phyloP scores from a whole-genome alignment of 2,888 invertebrate species.

The Drosophila subsilvestris region DNA sequence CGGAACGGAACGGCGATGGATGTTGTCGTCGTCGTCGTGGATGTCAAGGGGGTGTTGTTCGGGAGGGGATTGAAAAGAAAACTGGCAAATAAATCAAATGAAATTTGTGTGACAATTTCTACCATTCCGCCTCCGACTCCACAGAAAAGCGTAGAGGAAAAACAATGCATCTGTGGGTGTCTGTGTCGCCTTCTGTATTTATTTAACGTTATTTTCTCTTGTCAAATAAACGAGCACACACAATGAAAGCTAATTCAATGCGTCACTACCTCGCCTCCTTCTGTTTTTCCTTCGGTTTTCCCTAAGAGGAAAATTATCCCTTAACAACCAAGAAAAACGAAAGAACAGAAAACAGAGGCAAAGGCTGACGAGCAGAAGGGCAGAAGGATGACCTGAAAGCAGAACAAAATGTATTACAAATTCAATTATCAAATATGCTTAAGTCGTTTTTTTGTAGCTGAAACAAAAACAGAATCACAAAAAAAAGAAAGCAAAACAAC shows the following conservation, averaged over 20 bases:
- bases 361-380: neutral
- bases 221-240: constrained; percentile 57
- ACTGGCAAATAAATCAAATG: constrained; percentile 78
- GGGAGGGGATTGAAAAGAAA: constrained; percentile 67
- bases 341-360: neutral
- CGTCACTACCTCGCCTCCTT: constrained; percentile 33
- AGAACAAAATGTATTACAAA: constrained; percentile 70
- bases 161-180: constrained; percentile 45
- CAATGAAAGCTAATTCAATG: constrained; percentile 50
- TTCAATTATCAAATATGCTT: constrained; percentile 76
- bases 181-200: constrained; percentile 52
- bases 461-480: neutral
- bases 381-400: constrained; percentile 56
- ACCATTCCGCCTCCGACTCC: neutral
- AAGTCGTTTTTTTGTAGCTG: constrained; percentile 37
- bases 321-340: constrained; percentile 43
- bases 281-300: neutral
- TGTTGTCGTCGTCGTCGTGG: neutral
- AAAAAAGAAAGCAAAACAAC: constrained; percentile 9
- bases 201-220: constrained; percentile 65
- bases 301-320: constrained; percentile 37
- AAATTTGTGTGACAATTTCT: constrained; percentile 68
- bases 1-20: neutral
- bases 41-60: neutral
- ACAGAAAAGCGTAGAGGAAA: constrained; percentile 55